A percentile compares a stretch with the other conserved stretches of the same genome.
phyloP scores from a whole-genome alignment of 1,140 invertebrate genomes.

The Araneus ventricosus region DNA sequence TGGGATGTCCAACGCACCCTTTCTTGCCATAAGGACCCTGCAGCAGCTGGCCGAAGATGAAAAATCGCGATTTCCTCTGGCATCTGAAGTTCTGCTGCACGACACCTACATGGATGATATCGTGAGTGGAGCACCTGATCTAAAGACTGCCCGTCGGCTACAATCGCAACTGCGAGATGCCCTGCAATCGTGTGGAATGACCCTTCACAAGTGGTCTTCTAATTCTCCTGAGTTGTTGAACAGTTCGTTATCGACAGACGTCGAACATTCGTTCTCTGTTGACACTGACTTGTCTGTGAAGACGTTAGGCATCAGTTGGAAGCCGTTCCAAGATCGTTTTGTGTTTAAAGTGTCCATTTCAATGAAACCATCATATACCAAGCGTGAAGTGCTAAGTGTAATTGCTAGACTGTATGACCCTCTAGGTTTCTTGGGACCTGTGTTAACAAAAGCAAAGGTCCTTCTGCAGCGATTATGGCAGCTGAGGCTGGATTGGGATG shows the following conservation, averaged over 20 bases:
- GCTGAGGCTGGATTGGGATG: not conserved
- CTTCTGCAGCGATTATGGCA: not conserved
- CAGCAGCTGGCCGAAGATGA: not conserved
- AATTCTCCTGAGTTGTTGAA: not conserved
- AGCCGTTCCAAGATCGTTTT: not conserved
- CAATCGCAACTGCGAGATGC: not conserved
- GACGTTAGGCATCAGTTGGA: not conserved
- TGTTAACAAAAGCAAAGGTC: constrained; percentile 13
- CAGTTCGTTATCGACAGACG: not conserved
- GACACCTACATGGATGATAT: constrained; percentile 21
- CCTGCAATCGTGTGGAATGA: not conserved
- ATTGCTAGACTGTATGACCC: not conserved
- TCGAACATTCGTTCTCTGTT: not conserved
- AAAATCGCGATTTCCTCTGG: not conserved
- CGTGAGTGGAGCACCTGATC: not conserved
- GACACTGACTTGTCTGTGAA: not conserved
- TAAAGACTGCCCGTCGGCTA: not conserved
- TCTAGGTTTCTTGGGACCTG: not conserved
- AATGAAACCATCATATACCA: not conserved
- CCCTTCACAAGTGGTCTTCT: not conserved
- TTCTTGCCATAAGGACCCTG: not conserved
- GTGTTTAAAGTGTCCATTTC: not conserved
- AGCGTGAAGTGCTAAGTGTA: not conserved
- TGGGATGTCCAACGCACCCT: not conserved
- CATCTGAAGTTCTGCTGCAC: not conserved